Evolutionary conservation across 2,888 invertebrate species (phyloP).

Genomic region (Orchestes rusci): DNA sequence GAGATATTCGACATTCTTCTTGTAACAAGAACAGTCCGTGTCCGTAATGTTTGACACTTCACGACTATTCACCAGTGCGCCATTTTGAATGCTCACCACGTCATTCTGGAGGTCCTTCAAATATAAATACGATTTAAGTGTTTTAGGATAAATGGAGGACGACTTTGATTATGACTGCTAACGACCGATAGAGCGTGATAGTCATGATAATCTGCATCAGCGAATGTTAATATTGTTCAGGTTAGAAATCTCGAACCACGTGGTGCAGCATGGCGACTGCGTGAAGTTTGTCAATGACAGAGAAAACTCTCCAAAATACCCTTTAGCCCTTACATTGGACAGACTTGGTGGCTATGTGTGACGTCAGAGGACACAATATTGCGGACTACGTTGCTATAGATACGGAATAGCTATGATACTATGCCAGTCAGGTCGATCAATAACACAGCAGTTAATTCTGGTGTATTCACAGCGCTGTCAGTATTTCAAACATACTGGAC

Average conservation of each 20-base stretch:
- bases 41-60: slow-evolving; percentile 12
- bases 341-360: slow-evolving; percentile 42
- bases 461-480: too few species aligned
- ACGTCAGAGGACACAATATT: slow-evolving; percentile 43
- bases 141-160: too few species aligned
- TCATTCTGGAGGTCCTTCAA: slow-evolving; percentile 8
- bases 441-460: slow-evolving; percentile 17
- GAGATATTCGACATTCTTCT: slow-evolving; percentile 14
- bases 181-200: too few species aligned
- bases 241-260: slow-evolving; percentile 26
- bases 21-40: too few species aligned
- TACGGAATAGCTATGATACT: slow-evolving; percentile 30
- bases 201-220: too few species aligned
- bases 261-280: slow-evolving; percentile 27
- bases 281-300: slow-evolving; percentile 32
- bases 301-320: slow-evolving; percentile 39
- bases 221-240: slow-evolving; percentile 42
- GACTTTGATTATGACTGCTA: too few species aligned
- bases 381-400: slow-evolving; percentile 42
- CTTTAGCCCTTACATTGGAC: slow-evolving; percentile 42
- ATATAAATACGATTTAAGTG: neutral
- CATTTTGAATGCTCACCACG: slow-evolving; percentile 16
- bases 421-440: slow-evolving; percentile 22
- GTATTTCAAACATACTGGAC: too few species aligned
- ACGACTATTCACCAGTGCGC: slow-evolving; percentile 18